These are phyloP conservation scores for Epizoanthus scotinus DNA, from an alignment of 92 coral and sea anemone species.

Conservation along the genomic window DNA sequence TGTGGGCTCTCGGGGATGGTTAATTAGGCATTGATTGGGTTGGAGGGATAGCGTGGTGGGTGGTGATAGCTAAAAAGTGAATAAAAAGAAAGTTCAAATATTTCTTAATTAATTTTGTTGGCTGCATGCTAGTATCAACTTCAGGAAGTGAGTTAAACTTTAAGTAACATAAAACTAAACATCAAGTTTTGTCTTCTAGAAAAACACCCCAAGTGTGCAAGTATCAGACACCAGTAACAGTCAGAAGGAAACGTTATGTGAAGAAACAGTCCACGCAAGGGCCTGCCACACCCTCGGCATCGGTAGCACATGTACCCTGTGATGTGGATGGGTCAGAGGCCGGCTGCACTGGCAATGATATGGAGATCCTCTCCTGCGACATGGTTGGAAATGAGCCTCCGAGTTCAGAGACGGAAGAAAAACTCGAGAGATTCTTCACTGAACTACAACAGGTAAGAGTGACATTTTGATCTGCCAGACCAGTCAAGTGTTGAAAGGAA, in stretches of 20 bases:
- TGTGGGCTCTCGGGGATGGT: too few relatives aligned
- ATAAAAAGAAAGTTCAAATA: too few relatives aligned
- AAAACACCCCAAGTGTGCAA: constrained; percentile 45
- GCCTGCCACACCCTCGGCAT: constrained; percentile 31
- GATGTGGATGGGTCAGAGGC: not conserved
- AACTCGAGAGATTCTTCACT: constrained; percentile 44
- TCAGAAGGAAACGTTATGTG: constrained; percentile 3
- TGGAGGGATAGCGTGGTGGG: too few relatives aligned
- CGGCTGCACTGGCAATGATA: not conserved
- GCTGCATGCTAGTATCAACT: not conserved
- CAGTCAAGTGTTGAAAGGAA: not conserved
- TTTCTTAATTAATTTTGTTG: not conserved
- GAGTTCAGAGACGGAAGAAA: constrained; percentile 38
- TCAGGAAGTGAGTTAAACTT: too few relatives aligned
- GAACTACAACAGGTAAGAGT: constrained; percentile 48
- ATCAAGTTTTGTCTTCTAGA: constrained; percentile 19
- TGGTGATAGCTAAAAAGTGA: too few relatives aligned
- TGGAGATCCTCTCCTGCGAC: constrained; percentile 31
- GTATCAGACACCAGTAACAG: constrained; percentile 46
- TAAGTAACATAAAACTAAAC: not conserved
- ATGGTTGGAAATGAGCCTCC: constrained; percentile 36
- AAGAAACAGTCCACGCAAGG: not conserved
- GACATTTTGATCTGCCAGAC: too few relatives aligned
- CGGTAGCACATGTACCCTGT: not conserved
- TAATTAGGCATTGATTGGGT: too few relatives aligned